Evolutionary conservation across 1,140 invertebrate species (phyloP), one percentile per base, ranked within the genome.

Genomic region (Bacillus rossius): DNA sequence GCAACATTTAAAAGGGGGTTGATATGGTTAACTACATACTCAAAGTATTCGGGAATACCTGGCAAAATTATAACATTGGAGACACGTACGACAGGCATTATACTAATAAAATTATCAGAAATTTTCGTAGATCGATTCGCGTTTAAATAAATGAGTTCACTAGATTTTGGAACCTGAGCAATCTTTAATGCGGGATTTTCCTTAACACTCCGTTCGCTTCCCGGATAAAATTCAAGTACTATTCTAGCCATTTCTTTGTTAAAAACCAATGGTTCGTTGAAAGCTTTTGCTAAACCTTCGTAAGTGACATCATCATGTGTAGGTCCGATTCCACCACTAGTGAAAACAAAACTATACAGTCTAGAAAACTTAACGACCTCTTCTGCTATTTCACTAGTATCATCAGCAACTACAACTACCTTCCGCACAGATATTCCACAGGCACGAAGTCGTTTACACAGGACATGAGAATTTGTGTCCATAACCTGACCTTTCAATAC

Each of bases 241-340:
- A 88, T 74, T 23, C 80, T 66, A 20, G 81, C 76, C 49, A 91
- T 66, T 20, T 78, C 77, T 47, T 81, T 76, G 70, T 89, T 78
- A 47, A 79, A 69, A 41, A 77, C 68, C 17, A 89, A 63, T 8
- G 69, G 69, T 54, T 85, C 78, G 61, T 76, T 67, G 74, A 92
- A 91, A 8, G 87, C 89, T 71, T 80, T 79, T 8, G 86, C 87
- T 8, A 91, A 71, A 75, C 84, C 88, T 79, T 85, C 82, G 75
- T 87, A 92, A 17, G 90, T 92, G 57, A 89, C 75, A 74, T 93
- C 91, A 75, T 93, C 90, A 71, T 93, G 90, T 40, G 91, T 92
- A 4, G 89, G 88, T 20, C 90, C 91, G 64, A 93, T 84, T 29
- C 89, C 89, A 42, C 90, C 90, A 2, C 86, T 82, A 1, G 89